Base-by-base conservation (phyloP, 1,140 invertebrate species). In the Campoletis sonorensis region DNA sequence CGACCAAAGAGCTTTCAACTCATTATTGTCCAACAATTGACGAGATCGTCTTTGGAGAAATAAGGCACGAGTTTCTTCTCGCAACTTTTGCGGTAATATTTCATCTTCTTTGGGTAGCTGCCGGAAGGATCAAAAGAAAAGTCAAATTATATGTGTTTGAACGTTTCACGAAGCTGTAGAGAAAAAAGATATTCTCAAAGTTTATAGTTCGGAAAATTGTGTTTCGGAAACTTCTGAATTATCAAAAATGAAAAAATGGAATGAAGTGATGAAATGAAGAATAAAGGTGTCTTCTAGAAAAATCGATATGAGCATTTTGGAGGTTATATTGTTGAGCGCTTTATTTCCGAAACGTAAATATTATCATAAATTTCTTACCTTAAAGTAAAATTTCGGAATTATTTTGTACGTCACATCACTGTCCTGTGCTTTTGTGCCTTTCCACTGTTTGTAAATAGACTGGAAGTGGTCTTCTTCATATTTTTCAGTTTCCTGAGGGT, bases 1-100 rank as follows among this genome's bases (percentile, higher is more conserved):
- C 58, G 94, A 93, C 96, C 97, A 98, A 1, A 98, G 89, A 61
- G 95, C 94, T 91, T 97, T 97, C 45, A 98, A 89, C 91, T 98
- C 98, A 86, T 96, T 95, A 90, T 97, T 97, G 90, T 98, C 96
- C 26, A 98, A 89, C 10, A 98, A 91, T 87, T 97, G 95, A 84
- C 95, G 94, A 81, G 96, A 97, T 89, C 96, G 95, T 87, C 96
- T 94, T 91, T 98, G 96, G 27, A 98, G 89, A 89, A 98, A 97
- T 68, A 96, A 93, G 15, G 97, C 96, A 86, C 97, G 93, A 0
- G 97, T 97, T 91, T 98, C 97, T 90, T 97, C 97, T 67, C 96
- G 92, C n/a, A 98, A 89, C 89, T 97, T 97, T 86, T 96, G 95
- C 0, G 95, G 93, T 16, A 98, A 86, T 8, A 95, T 93, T 85